These are phyloP conservation scores for Drosophila pseudotakahashii DNA, from an alignment of 2,888 invertebrate genomes.

Conservation along the genomic window DNA sequence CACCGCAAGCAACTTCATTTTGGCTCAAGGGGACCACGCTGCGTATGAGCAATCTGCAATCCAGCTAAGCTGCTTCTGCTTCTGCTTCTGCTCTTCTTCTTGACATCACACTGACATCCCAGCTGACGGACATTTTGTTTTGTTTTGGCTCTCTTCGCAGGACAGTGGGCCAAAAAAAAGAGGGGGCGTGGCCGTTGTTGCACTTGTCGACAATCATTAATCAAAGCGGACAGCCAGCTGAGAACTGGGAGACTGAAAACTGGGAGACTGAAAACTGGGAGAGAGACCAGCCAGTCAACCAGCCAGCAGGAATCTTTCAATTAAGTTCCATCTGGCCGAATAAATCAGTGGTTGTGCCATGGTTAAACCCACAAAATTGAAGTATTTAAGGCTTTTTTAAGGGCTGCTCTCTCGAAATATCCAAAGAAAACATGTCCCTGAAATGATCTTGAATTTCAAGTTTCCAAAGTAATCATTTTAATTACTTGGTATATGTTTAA, in stretches of 20 bases:
- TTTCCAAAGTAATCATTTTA: no score
- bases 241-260: background rate
- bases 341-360: slow-evolving; percentile 10
- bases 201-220: slow-evolving; percentile 48
- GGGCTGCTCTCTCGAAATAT: background rate
- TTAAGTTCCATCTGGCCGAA: slow-evolving; percentile 23
- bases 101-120: slow-evolving; percentile 28
- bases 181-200: slow-evolving; percentile 10
- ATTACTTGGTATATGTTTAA: no score
- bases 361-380: slow-evolving; percentile 7
- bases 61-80: slow-evolving; percentile 3
- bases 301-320: slow-evolving; percentile 34
- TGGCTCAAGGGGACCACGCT: slow-evolving; percentile 49
- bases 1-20: slow-evolving; percentile 72
- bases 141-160: slow-evolving; percentile 6
- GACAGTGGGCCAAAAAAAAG: background rate
- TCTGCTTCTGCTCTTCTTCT: slow-evolving; percentile 18
- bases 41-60: slow-evolving; percentile 67
- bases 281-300: background rate
- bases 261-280: background rate
- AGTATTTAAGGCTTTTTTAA: background rate
- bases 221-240: slow-evolving; percentile 32
- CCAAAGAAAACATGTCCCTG: no score
- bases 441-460: no score
- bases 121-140: slow-evolving; percentile 29